Evolutionary conservation across 2,113 vertebrate genomes (phyloP).

Genomic region (Laticauda laticaudata): DNA sequence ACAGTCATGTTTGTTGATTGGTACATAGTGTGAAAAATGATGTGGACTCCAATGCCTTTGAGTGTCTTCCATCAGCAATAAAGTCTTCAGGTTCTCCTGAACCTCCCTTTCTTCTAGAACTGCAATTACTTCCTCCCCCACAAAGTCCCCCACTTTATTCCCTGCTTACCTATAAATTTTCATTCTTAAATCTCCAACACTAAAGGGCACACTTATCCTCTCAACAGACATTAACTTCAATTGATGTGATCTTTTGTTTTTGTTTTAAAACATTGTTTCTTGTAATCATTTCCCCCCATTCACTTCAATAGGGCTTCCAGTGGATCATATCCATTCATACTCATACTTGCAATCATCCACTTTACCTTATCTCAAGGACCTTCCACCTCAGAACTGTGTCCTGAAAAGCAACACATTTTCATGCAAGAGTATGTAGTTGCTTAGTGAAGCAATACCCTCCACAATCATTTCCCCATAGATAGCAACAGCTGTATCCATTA

Average conservation of each 20-base stretch:
- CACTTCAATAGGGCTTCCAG: neutral
- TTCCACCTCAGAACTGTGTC: neutral
- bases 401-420: constrained; percentile 41
- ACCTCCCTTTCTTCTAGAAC: neutral
- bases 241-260: neutral
- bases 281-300: neutral
- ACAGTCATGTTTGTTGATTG: neutral
- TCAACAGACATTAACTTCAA: neutral
- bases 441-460: constrained; percentile 66
- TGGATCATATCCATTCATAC: neutral
- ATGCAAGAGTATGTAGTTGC: constrained; percentile 70
- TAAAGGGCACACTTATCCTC: neutral
- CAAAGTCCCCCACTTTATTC: neutral
- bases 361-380: neutral
- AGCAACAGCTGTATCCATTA: constrained; percentile 83
- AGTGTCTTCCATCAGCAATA: neutral
- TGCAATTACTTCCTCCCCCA: neutral
- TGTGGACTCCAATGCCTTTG: neutral
- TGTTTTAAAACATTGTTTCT: neutral
- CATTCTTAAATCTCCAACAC: neutral
- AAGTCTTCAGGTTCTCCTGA: neutral
- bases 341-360: neutral
- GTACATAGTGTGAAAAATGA: neutral
- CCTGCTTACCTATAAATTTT: neutral
- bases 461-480: constrained; percentile 78